These are phyloP conservation scores for Pammene fasciana DNA, from an alignment of 2,888 invertebrate genomes.

Conservation along the genomic window DNA sequence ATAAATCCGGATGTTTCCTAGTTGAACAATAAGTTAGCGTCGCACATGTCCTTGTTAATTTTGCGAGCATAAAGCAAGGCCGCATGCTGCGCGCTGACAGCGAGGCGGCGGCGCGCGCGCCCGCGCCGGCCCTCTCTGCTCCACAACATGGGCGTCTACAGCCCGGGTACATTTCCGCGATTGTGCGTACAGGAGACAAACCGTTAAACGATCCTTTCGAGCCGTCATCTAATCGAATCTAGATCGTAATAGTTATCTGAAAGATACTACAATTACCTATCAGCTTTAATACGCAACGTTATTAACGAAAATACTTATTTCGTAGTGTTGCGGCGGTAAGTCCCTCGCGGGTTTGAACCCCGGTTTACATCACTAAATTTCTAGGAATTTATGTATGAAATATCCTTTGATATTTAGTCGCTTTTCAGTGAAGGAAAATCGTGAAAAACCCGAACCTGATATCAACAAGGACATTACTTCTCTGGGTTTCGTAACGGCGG, in stretches of 20 bases:
- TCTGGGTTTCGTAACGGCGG: too few species aligned
- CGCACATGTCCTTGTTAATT: slow-evolving; percentile 72
- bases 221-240: slow-evolving; percentile 17
- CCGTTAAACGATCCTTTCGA: slow-evolving; percentile 29
- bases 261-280: too few species aligned
- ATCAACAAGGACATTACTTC: too few species aligned
- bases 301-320: too few species aligned
- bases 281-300: too few species aligned
- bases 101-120: slow-evolving; percentile 25
- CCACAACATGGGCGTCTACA: slow-evolving; percentile 29
- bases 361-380: too few species aligned
- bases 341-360: too few species aligned
- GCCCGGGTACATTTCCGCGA: slow-evolving; percentile 33
- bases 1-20: slow-evolving; percentile 68
- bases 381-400: too few species aligned
- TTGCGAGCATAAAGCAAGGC: slow-evolving; percentile 53
- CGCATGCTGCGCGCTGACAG: slow-evolving; percentile 63
- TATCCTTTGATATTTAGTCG: too few species aligned
- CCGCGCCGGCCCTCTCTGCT: slow-evolving; percentile 23
- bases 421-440: too few species aligned
- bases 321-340: too few species aligned
- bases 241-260: slow-evolving; percentile 10
- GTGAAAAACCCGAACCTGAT: too few species aligned
- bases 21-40: slow-evolving; percentile 59
- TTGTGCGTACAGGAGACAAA: slow-evolving; percentile 9